phyloP scores from a whole-genome alignment of 2,888 invertebrate genomes.

The Nymphalis c-album region DNA sequence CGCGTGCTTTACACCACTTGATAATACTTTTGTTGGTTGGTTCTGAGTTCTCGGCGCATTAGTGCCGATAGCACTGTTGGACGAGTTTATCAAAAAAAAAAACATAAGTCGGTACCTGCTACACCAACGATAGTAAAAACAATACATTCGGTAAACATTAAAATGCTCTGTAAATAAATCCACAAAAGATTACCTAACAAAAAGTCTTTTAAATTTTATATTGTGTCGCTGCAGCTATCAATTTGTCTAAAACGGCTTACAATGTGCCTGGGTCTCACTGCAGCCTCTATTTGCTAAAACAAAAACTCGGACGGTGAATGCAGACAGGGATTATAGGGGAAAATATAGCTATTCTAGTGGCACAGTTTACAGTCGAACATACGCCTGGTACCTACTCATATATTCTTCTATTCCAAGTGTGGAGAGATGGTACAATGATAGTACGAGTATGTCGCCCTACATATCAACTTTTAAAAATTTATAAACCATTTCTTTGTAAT shows the following conservation, averaged over 20 bases:
- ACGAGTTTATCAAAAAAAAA: too few relatives aligned
- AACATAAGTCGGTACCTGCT: too few relatives aligned
- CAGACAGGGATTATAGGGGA: slow-evolving; percentile 20
- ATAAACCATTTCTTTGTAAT: too few relatives aligned
- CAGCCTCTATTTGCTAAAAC: slow-evolving; percentile 20
- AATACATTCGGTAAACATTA: too few relatives aligned
- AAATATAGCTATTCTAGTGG: slow-evolving; percentile 11
- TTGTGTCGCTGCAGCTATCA: slow-evolving; percentile 12
- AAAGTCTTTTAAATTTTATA: slow-evolving; percentile 12
- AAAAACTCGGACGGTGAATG: slow-evolving; percentile 22
- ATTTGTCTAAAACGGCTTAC: slow-evolving; percentile 16
- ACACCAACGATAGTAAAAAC: too few relatives aligned
- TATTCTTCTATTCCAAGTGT: not conserved
- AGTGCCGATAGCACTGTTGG: too few relatives aligned
- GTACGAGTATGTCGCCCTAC: too few relatives aligned
- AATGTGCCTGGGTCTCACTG: slow-evolving; percentile 22
- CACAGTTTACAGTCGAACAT: slow-evolving; percentile 11
- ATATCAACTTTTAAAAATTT: too few relatives aligned
- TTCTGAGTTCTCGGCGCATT: too few relatives aligned
- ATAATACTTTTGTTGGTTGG: too few relatives aligned
- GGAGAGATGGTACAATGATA: not conserved
- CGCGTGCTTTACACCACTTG: too few relatives aligned
- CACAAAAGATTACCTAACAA: not conserved
- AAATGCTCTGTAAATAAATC: not conserved
- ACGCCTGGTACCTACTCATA: slow-evolving; percentile 3